A percentile compares a stretch with the other conserved stretches of the same genome.
phyloP scores from a whole-genome alignment of 2,888 invertebrate species.

The Lottia gigantea region DNA sequence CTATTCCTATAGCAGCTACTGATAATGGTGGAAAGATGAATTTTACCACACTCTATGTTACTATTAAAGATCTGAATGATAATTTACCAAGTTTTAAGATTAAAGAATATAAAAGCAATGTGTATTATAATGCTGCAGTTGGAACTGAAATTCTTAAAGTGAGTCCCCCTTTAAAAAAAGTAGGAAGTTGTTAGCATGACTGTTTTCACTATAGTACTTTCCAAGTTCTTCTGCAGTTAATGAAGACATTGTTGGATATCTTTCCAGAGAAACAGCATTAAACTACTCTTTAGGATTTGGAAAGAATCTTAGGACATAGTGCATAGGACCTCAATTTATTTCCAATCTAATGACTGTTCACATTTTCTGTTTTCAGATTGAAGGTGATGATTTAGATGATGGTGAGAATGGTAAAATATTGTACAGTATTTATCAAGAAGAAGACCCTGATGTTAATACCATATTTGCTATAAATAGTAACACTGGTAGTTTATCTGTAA shows the following conservation, averaged over 20 bases:
- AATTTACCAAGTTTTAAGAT: conserved; percentile 65
- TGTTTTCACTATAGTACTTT: too few species aligned
- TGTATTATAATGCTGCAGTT: conserved; percentile 55
- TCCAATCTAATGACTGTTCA: too few species aligned
- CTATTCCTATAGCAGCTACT: conserved; percentile 63
- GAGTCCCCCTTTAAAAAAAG: not conserved
- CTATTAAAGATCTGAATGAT: conserved; percentile 66
- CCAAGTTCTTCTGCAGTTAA: too few species aligned
- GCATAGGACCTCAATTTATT: too few species aligned
- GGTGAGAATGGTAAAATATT: conserved; percentile 78
- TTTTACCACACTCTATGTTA: conserved; percentile 52
- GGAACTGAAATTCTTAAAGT: conserved; percentile 60
- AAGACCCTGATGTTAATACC: conserved; percentile 72
- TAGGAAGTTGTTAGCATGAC: too few species aligned
- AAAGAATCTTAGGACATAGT: too few species aligned
- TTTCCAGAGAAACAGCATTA: too few species aligned
- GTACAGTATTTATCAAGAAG: conserved; percentile 75
- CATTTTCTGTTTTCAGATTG: conserved; percentile 68
- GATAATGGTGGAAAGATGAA: conserved; percentile 68
- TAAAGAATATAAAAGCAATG: conserved; percentile 62
- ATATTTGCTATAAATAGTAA: conserved; percentile 81
- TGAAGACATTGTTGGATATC: too few species aligned
- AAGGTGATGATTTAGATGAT: conserved; percentile 84
- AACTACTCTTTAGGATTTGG: too few species aligned
- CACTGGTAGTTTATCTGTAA: conserved; percentile 76